Conservation (phyloP, 2,888 invertebrate genomes). For the Nomada ruficornis region DNA sequence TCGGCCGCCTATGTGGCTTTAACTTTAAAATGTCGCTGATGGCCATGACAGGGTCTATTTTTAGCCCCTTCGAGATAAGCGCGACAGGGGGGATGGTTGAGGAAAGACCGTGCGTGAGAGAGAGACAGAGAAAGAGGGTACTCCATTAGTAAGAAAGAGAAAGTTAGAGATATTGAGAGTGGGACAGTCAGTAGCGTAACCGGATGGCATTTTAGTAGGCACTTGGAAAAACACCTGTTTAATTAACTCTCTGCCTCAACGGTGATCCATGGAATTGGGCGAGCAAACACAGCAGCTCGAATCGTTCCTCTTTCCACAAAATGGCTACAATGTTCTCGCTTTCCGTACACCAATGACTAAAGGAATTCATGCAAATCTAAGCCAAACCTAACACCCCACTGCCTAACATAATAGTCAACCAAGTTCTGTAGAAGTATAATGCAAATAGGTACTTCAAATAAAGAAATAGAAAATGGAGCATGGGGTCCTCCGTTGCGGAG, state of each 20-base stretch:
- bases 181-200: constrained; percentile 67
- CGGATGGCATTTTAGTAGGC: constrained; percentile 54
- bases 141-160: constrained; percentile 25
- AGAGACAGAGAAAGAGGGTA: constrained; percentile 26
- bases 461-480: too few species aligned
- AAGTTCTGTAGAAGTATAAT: too few species aligned
- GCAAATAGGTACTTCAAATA: too few species aligned
- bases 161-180: constrained; percentile 27
- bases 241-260: constrained; percentile 49
- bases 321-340: too few species aligned
- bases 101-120: constrained; percentile 56
- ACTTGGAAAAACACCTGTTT: constrained; percentile 68
- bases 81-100: constrained; percentile 66
- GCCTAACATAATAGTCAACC: too few species aligned
- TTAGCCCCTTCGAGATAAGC: constrained; percentile 83
- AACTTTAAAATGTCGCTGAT: constrained; percentile 83
- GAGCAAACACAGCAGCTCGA: not conserved
- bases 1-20: constrained; percentile 71
- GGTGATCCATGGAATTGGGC: constrained; percentile 26
- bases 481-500: too few species aligned
- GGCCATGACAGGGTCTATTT: constrained; percentile 84
- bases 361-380: too few species aligned
- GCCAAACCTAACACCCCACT: too few species aligned
- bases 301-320: not conserved
- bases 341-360: not conserved